phyloP scores from a whole-genome alignment of 92 coral and sea anemone species.

The Anthopleura xanthogrammica region DNA sequence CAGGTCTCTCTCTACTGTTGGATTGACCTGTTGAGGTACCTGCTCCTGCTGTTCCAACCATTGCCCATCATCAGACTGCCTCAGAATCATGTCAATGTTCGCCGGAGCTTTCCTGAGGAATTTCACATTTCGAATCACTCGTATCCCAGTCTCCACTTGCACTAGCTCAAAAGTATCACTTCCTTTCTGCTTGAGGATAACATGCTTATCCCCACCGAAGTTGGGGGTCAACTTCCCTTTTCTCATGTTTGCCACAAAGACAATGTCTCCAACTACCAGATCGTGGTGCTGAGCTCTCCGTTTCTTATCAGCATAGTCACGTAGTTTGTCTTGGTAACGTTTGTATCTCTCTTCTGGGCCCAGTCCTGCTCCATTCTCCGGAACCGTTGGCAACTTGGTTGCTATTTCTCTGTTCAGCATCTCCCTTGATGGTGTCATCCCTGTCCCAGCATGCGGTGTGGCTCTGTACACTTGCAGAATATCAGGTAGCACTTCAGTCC shows the following conservation, averaged over 20 bases:
- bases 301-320: too few relatives aligned
- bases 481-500: conserved; percentile 42
- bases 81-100: background rate
- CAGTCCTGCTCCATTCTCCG: conserved; percentile 3
- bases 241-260: conserved; percentile 27
- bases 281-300: too few relatives aligned
- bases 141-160: conserved; percentile 11
- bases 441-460: conserved; percentile 53
- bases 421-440: conserved; percentile 45
- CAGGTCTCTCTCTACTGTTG: too few relatives aligned
- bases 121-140: conserved; percentile 1
- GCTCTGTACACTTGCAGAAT: conserved; percentile 50
- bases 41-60: too few relatives aligned
- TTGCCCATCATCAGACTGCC: background rate
- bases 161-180: conserved; percentile 20
- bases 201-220: conserved; percentile 11
- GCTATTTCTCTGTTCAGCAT: conserved; percentile 41
- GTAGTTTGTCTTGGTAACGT: conserved; percentile 33
- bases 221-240: conserved; percentile 14
- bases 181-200: conserved; percentile 22
- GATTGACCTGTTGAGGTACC: too few relatives aligned
- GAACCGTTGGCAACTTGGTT: conserved; percentile 36
- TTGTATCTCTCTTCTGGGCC: conserved; percentile 20
- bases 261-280: conserved; percentile 30
- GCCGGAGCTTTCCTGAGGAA: background rate